phyloP scores from a whole-genome alignment of 2,113 vertebrate genomes.

The Oryzias curvinotus region DNA sequence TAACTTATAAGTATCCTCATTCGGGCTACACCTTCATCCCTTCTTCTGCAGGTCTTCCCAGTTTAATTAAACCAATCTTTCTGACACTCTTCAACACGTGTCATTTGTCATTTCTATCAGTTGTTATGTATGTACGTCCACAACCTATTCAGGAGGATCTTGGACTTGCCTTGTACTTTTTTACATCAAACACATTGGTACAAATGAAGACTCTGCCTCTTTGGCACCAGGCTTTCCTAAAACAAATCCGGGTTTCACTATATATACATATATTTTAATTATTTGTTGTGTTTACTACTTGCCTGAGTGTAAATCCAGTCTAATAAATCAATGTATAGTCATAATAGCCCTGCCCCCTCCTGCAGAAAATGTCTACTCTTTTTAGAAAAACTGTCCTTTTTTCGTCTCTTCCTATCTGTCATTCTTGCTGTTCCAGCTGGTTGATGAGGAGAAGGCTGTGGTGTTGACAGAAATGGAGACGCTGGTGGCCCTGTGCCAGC shows the following conservation, averaged over 20 bases:
- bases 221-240: constrained; percentile 16
- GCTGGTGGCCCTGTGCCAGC: constrained; percentile 84
- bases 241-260: constrained; percentile 44
- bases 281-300: constrained; percentile 13
- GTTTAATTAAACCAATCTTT: constrained; percentile 70
- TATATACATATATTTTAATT: constrained; percentile 11
- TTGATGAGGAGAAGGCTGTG: constrained; percentile 83
- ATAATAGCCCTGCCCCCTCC: neutral
- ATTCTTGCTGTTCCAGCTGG: constrained; percentile 77
- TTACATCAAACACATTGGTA: constrained; percentile 55
- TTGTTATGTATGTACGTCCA: constrained; percentile 22
- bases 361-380: constrained; percentile 1
- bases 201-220: constrained; percentile 36
- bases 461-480: constrained; percentile 90
- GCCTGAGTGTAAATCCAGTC: constrained; percentile 15
- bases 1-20: too few species aligned
- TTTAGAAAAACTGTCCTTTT: constrained; percentile 4
- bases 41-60: constrained; percentile 45
- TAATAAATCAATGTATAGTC: constrained; percentile 4
- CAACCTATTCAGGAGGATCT: constrained; percentile 46
- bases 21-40: too few species aligned
- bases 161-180: constrained; percentile 47
- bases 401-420: neutral
- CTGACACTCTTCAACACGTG: constrained; percentile 66
- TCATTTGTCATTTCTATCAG: constrained; percentile 61